Base-by-base conservation (phyloP, 1,140 invertebrate genomes). In the Heliothis virescens region DNA sequence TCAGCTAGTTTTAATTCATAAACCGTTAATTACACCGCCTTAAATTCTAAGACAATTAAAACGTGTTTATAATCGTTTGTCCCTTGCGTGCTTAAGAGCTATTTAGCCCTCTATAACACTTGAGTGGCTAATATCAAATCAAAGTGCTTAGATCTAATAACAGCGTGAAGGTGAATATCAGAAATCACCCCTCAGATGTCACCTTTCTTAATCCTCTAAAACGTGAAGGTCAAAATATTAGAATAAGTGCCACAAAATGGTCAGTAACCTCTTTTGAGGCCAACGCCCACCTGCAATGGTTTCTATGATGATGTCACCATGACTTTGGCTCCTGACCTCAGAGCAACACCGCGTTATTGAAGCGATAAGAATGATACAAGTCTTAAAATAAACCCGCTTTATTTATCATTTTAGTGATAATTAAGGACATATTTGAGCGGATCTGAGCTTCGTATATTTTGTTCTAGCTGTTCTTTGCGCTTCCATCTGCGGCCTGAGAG, bases 221-320 rank as follows among this genome's bases (percentile, higher is more conserved):
- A n/a, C 5, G n/a, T 13, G 52, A 72, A 72, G 69, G 69, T 57
- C 53, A 10, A 72, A 67, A 29, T 63, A 63, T 62, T 55, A 62
- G 21, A 63, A 75, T 75, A 26, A 29, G 16, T 26, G 52, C 29
- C 41, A 29, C 10, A 34, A 16, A 63, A 63, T 60, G 74, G 74
- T 65, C 74, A 76, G 48, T 53, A 65, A 82, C 81, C 81, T 82
- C 71, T 80, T 80, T 82, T 76, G 34, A 77, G 74, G 79, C 75
- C 73, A 76, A 77, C 65, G 67, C 79, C 71, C 60, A 76, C 80
- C 71, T 74, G 29, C 72, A 73, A 73, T 82, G 71, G 74, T 18
- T 53, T 62, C 55, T 60, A 52, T 50, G 26, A 77, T 82, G 81
- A 80, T 79, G 67, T 80, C 78, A 83, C 63, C 72, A 63, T 57